A percentile compares a stretch with the other conserved stretches of the same genome.
Conservation (phyloP, 2,113 vertebrate species). For the Myocastor coypus region DNA sequence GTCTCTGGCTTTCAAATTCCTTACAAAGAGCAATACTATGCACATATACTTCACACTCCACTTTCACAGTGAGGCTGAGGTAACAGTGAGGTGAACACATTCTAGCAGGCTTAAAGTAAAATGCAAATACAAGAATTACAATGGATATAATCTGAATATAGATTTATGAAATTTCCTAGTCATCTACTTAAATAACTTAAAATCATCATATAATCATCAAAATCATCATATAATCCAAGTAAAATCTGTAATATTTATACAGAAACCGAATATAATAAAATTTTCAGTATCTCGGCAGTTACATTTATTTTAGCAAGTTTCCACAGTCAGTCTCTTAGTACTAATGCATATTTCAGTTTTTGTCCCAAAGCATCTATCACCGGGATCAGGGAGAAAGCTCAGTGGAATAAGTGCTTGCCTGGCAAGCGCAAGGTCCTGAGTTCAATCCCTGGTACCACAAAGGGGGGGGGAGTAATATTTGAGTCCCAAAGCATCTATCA, state of each 20-base stretch:
- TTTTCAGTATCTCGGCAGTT: conserved; percentile 27
- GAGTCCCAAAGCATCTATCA: not conserved
- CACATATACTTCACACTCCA: not conserved
- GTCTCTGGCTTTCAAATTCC: too few species aligned
- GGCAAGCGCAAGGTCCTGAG: too few species aligned
- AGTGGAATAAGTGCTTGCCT: too few species aligned
- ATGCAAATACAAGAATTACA: not conserved
- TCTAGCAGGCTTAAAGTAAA: conserved; percentile 18
- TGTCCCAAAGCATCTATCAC: not conserved
- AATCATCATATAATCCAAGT: conserved; percentile 7
- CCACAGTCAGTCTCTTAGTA: not conserved
- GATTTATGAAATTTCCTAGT: conserved; percentile 25
- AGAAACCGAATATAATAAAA: conserved; percentile 17
- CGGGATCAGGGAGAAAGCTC: too few species aligned
- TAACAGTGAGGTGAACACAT: not conserved
- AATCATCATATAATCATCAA: conserved; percentile 44
- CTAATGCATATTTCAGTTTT: not conserved
- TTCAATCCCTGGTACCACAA: too few species aligned
- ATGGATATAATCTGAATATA: not conserved
- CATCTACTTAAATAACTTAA: conserved; percentile 14
- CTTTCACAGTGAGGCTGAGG: not conserved
- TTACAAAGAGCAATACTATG: not conserved
- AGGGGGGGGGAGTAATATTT: too few species aligned
- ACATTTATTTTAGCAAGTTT: not conserved
- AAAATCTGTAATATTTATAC: conserved; percentile 37